Base-by-base conservation (phyloP, 2,888 invertebrate genomes). In the Drosophila histrio region DNA sequence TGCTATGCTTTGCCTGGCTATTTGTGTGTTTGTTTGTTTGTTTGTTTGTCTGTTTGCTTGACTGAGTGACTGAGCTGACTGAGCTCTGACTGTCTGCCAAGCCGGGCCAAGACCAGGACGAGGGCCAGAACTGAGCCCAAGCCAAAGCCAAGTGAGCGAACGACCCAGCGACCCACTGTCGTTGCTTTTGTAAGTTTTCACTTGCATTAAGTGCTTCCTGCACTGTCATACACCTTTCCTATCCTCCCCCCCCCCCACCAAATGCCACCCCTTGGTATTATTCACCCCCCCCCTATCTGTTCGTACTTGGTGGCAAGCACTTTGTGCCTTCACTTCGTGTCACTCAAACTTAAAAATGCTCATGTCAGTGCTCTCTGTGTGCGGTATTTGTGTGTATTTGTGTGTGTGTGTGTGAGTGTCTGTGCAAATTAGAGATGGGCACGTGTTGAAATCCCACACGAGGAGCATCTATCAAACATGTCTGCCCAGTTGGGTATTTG, bases 201-300 rank as follows among this genome's bases (percentile, higher is more conserved):
- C 81, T 83, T 77, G 84, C 87, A 86, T 78, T 84, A 82, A 84
- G 84, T 84, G 82, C 79, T 83, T 67, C 73, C 87, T 59, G 71
- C 71, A 56, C 57, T 57, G 62, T 61, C 74, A 36, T 46, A 11
- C 43, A 32, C 32, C 39, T 39, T 41, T 28, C 26, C 34, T 32
- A n/a, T 17, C 39, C 19, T 17, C 22, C 24, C 41, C 17, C 13
- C 8, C 13, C 4, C 47, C 19, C 15, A 30, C 15, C n/a, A n/a
- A n/a, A n/a, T n/a, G n/a, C n/a, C n/a, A n/a, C n/a, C n/a, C n/a
- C n/a, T n/a, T n/a, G n/a, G n/a, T n/a, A n/a, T n/a, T 32, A n/a
- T 17, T 39, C 19, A 13, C 22, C 24, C 41, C 17, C 13, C n/a
- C 21, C 41, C 46, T 54, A 28, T 41, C 30, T 39, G 30, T 9